Base-by-base conservation (phyloP, 2,113 vertebrate species). In the Chascanopsetta lugubris region DNA sequence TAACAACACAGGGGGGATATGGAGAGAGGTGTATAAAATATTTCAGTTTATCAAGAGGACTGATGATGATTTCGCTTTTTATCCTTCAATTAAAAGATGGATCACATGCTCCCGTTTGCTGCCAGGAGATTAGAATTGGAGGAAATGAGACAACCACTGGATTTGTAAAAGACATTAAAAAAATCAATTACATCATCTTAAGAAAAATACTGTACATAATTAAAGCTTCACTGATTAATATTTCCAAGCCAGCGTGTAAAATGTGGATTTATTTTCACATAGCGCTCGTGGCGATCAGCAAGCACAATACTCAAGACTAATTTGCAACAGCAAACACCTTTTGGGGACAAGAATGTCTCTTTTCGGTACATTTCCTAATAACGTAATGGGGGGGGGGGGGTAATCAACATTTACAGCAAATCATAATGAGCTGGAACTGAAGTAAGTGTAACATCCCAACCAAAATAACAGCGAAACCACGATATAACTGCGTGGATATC, bases 1-100 rank as follows among this genome's bases (percentile, higher is more conserved):
- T 24, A 30, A 53, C 45, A 27, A 43, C 29, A 46, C 17, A 18
- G 4, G 2, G 6, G 15, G 43, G 25, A 12, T 12, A 12, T 50
- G 43, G 5, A 46, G 5, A 46, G 61, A 82, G 40, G 46, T 42
- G 22, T 4, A 60, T 51, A 18, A 79, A 58, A 56, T 36, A 61
- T 72, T n/a, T 58, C 36, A 56, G 68, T 46, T 3, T 24, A 66
- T 53, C 24, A 36, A 61, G 12, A 51, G 0, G 42, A 43, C 15
- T 38, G 38, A 69, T 46, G 8, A 54, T 45, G 5, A 66, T 34
- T 63, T 6, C 20, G 40, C 32, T 53, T 59, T 27, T 45, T 53
- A 57, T 45, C 49, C 38, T 40, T 48, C 25, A 69, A 54, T 69
- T 53, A 59, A 53, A 58, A 56, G 8, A 46, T 24, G 38, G 1